Percentiles rank a stretch among this genome's conserved stretches.
Conservation (phyloP, 2,888 invertebrate genomes). For the Netelia virgata region DNA sequence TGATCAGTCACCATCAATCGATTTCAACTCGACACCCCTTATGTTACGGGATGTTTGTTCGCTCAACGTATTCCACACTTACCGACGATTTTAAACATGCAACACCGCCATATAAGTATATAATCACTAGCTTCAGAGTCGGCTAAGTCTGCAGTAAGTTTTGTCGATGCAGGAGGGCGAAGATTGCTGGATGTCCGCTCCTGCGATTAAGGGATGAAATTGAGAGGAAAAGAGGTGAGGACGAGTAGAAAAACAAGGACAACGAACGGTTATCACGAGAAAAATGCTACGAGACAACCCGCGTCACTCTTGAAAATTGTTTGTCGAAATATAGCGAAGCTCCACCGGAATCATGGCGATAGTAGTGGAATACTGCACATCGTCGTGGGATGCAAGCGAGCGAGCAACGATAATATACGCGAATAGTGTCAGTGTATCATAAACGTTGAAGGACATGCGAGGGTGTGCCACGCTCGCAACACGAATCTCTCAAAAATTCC, state of each 20-base stretch:
- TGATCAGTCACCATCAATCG: conserved; percentile 70
- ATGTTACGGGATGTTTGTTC: conserved; percentile 23
- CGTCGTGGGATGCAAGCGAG: conserved; percentile 9
- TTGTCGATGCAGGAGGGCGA: background rate
- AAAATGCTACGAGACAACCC: conserved; percentile 35
- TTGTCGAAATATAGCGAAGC: conserved; percentile 48
- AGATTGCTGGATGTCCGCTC: conserved; percentile 15
- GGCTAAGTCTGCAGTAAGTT: background rate
- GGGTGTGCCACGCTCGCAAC: conserved; percentile 40
- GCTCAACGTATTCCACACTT: background rate
- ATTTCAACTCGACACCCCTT: conserved; percentile 72
- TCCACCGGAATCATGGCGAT: conserved; percentile 10
- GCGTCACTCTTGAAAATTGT: conserved; percentile 59
- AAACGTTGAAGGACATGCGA: conserved; percentile 48
- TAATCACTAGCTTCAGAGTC: background rate
- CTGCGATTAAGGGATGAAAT: conserved; percentile 13
- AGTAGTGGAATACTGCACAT: conserved; percentile 13
- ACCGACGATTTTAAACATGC: background rate
- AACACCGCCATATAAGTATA: background rate
- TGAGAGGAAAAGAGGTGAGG: background rate
- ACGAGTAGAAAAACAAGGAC: background rate
- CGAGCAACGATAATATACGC: conserved; percentile 32
- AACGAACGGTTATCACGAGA: conserved; percentile 24
- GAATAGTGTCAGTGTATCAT: conserved; percentile 41
- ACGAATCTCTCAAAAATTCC: conserved; percentile 71